Evolutionary conservation across 2,888 invertebrate species (phyloP), one percentile per base, ranked within the genome.

Genomic region (Vanessa cardui): DNA sequence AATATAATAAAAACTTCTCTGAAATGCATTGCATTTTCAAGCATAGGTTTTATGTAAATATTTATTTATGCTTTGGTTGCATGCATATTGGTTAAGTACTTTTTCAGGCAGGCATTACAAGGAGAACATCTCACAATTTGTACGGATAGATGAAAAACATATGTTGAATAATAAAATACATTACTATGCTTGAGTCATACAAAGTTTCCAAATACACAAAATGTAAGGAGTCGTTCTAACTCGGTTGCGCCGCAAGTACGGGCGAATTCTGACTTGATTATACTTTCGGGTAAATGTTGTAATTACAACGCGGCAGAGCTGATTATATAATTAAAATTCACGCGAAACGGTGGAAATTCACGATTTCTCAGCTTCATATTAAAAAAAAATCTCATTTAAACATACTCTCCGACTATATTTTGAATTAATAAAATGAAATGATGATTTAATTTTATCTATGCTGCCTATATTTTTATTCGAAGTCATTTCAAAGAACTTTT

Each of bases 271-370:
- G 61, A 70, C 63, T 63, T 70, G 63, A 72, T 74, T 70, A 72
- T 73, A 74, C 66, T 70, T 71, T 72, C 56, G 52, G 65, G 61
- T 66, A 47, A 65, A 70, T 62, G 64, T 68, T 69, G 70, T 71
- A 75, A 71, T 72, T 73, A 66, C 72, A 66, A 66, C 65, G 52
- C 69, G 68, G 67, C 64, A 46, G 61, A 69, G 70, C 45, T 33
- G 61, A 67, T 67, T 70, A 67, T 58, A 64, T 70, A 64, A 61
- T 70, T 67, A 70, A 67, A 70, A 58, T 64, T 61, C 60, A 45
- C 63, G 66, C 64, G 56, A 61, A 54, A 61, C 44, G 64, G 60
- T 52, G 61, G 62, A 58, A 64, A 63, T 66, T 67, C 60, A 58
- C 44, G 56, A 56, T 63, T 59, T 26, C 46, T 65, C 26, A 46